A percentile compares a stretch with the other conserved stretches of the same genome.
phyloP scores from a whole-genome alignment of 2,113 vertebrate species.

The Cyphomyrus plagiostoma region DNA sequence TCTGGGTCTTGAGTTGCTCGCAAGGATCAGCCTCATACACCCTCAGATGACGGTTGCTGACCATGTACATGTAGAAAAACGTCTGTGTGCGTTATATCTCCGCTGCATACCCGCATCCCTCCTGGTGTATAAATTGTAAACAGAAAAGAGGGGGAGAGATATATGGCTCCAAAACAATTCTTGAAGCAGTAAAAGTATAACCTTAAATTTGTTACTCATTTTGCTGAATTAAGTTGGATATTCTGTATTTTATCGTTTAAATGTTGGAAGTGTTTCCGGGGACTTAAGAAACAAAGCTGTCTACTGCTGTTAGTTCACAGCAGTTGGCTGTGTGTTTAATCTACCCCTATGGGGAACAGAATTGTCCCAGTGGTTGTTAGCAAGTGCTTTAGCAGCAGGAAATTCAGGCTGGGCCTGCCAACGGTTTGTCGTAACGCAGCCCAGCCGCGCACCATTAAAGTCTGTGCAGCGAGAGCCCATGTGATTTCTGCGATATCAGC shows the following conservation, averaged over 20 bases:
- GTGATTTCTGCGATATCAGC: background rate
- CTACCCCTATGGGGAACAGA: background rate
- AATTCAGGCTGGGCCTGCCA: background rate
- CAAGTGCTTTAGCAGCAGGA: background rate
- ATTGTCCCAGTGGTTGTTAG: background rate
- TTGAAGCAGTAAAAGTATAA: background rate
- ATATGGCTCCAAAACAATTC: background rate
- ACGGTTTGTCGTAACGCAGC: background rate
- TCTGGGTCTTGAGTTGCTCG: background rate
- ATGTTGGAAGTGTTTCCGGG: background rate
- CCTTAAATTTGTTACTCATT: background rate
- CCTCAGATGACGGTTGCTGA: slow-evolving; percentile 12
- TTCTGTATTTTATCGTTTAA: background rate
- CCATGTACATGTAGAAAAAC: background rate
- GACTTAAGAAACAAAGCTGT: background rate
- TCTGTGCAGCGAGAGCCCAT: background rate
- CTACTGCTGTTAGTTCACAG: background rate
- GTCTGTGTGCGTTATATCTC: background rate
- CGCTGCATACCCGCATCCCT: background rate
- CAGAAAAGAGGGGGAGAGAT: background rate
- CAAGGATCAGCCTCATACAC: slow-evolving; percentile 2
- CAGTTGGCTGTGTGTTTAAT: background rate
- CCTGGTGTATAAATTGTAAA: slow-evolving; percentile 19
- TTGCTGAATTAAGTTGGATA: background rate
- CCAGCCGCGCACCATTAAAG: background rate